Conservation (phyloP, 2,888 invertebrate genomes). For the Megastigmus dorsalis region DNA sequence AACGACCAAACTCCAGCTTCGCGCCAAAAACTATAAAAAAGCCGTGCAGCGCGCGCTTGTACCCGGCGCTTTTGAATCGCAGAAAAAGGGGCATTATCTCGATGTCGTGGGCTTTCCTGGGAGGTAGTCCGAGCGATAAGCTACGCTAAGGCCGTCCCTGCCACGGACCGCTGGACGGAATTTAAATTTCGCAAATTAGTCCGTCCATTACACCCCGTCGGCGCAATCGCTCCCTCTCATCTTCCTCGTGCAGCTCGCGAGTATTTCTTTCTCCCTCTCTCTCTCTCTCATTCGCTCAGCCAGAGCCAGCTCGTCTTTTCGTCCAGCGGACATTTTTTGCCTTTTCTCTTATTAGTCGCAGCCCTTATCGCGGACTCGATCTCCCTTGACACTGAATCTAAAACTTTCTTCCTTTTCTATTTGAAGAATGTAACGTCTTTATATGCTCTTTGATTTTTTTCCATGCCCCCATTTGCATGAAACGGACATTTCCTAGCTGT, state of each 20-base stretch:
- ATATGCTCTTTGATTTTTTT: no score
- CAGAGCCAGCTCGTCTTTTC: background rate
- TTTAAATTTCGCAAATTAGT: constrained; percentile 74
- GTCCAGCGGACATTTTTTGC: constrained; percentile 26
- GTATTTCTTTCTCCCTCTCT: background rate
- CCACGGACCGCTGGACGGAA: constrained; percentile 69
- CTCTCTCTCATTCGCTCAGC: background rate
- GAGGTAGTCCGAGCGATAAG: no score
- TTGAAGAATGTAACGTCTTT: constrained; percentile 3
- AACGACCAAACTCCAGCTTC: background rate
- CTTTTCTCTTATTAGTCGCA: constrained; percentile 39
- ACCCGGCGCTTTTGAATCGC: background rate
- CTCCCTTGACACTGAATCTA: background rate
- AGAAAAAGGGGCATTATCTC: constrained; percentile 1
- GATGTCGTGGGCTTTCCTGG: constrained; percentile 43
- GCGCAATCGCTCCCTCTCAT: constrained; percentile 50
- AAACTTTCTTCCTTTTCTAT: constrained; percentile 11
- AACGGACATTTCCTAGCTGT: no score
- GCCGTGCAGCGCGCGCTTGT: background rate
- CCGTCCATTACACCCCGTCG: constrained; percentile 72
- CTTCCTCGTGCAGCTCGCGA: background rate
- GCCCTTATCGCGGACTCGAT: constrained; percentile 22
- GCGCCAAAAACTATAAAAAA: background rate
- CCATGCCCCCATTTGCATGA: no score
- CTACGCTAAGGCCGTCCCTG: background rate